Base-by-base conservation (phyloP, 2,888 invertebrate species). In the Cinara cedri region DNA sequence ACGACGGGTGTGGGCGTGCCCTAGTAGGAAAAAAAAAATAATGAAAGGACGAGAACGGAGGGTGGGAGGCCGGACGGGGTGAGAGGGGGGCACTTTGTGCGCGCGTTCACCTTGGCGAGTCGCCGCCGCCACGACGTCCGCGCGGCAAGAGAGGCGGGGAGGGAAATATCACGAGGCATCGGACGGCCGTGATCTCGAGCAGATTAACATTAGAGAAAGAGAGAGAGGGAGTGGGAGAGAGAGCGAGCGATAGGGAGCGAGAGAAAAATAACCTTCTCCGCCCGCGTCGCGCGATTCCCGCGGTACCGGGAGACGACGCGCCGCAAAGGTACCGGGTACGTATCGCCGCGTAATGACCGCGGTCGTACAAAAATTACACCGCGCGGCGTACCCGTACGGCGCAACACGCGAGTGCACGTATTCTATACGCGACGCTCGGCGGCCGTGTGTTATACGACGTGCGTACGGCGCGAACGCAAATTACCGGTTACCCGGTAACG, bases 141-240 rank as follows among this genome's bases (percentile, higher is more conserved):
- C 16, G 9, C n/a, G 51, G 63, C 42, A n/a, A n/a, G n/a, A n/a
- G n/a, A n/a, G 51, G 63, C 19, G 11, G 55, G 72, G 24, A 46
- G 46, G 16, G 54, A 34, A 76, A 76, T 66, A 66, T 68, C 55
- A 66, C 70, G 70, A 78, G 78, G 78, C 78, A 78, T 78, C 78
- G 78, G 78, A 78, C 78, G 78, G 42, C 78, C 78, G 78, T 78
- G 78, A 78, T 78, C 78, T 78, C 78, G 78, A 24, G 70, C 70
- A 42, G 78, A 70, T 78, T 70, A 70, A 46, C 68, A 60, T 76
- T 76, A 78, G 44, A 44, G 44, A 44, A 10, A 44, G 44, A 44
- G 44, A 44, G 44, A 44, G 44, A 44, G 44, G 10, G 44, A 44
- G 44, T 8, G 44, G 10, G 44, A 44, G 6, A 44, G 44, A 44